Evolutionary conservation across 2,797 vertebrate genomes (phyloP), one percentile per base, ranked within the genome.

Genomic region (Thamnophis elegans): DNA sequence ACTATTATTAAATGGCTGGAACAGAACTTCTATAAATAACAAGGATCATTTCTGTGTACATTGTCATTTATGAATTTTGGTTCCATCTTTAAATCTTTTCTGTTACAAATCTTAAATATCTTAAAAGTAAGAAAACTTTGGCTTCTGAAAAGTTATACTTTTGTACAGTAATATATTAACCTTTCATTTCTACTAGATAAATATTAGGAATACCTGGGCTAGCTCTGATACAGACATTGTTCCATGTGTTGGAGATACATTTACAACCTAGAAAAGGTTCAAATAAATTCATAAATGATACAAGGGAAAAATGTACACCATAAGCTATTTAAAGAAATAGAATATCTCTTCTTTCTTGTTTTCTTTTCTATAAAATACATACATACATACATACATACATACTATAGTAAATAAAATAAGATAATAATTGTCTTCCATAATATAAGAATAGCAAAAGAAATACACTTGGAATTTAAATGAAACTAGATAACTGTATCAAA

Each of bases 181-280:
- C 28, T 14, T 92, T 36, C 36, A 53, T 16, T 65, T 0, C 0
- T 62, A 60, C 58, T 13, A 0, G 0, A 60, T 36, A 92, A 78
- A 54, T 60, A 32, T 26, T 58, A 85, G 54, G 13, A 56, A 62
- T 97, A 98, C 98, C 98, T 98, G 97, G 2, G 97, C 97, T n/a
- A 98, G 58, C 88, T 96, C 93, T 13, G 85, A 65, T 65, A 98
- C 87, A 18, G 97, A 96, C 92, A 95, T 94, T 89, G 96, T 97
- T 96, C 93, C 94, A 88, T 96, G 93, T 62, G 56, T 10, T 78
- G 56, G 25, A 88, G 16, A 89, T 91, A 94, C 92, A 92, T 95
- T 95, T 13, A 4, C 47, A 88, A n/a, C n/a, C 90, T 97, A 90
- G 42, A 96, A 95, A 82, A 94, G 89, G 95, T 32, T 73, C 85